phyloP scores from a whole-genome alignment of 2,888 invertebrate genomes.

The Adineta ricciae region DNA sequence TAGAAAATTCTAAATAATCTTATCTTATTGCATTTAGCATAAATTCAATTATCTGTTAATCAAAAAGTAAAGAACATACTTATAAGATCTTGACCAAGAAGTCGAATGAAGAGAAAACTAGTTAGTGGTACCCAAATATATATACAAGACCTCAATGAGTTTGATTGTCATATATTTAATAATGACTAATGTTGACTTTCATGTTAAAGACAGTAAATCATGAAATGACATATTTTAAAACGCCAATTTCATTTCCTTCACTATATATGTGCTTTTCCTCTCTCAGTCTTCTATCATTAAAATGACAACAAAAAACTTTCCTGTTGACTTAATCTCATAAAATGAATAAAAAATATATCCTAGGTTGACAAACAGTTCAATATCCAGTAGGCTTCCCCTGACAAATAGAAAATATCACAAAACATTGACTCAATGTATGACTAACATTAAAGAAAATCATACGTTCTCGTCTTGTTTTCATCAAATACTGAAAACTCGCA shows the following conservation, averaged over 20 bases:
- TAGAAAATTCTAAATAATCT: not conserved
- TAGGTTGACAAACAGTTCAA: not conserved
- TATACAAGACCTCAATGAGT: too few species aligned
- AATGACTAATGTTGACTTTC: not conserved
- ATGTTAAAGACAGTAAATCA: not conserved
- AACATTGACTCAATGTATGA: not conserved
- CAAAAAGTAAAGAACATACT: not conserved
- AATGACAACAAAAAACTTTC: not conserved
- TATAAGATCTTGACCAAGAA: not conserved
- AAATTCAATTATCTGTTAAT: not conserved
- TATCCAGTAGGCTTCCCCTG: not conserved
- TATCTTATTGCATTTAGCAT: too few species aligned
- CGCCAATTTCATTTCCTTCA: not conserved
- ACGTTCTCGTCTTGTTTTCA: too few species aligned
- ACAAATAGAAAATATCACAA: not conserved
- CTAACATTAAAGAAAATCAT: not conserved
- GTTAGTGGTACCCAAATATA: too few species aligned
- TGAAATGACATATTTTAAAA: not conserved
- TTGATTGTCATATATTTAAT: not conserved
- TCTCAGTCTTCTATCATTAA: not conserved
- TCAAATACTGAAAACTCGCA: too few species aligned
- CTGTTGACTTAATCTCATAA: not conserved
- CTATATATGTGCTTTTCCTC: not conserved
- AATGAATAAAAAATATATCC: not conserved
- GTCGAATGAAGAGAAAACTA: too few species aligned